phyloP scores from a whole-genome alignment of 1,140 invertebrate species.

The Rhyzopertha dominica region DNA sequence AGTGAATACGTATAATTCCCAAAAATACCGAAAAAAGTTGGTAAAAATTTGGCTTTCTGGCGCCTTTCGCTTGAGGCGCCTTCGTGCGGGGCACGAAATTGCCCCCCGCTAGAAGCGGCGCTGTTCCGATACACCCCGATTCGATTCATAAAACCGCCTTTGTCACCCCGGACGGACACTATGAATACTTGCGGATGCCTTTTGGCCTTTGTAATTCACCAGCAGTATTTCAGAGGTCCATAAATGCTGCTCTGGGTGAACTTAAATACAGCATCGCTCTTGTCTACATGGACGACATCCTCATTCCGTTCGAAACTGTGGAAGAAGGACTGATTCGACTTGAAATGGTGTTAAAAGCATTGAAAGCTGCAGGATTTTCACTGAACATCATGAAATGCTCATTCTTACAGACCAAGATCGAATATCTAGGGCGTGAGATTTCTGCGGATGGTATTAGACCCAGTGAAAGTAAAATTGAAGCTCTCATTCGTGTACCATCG shows the following conservation, averaged over 20 bases:
- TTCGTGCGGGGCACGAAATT: no score
- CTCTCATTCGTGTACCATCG: slow-evolving; percentile 26
- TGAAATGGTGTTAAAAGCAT: slow-evolving; percentile 19
- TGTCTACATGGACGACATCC: slow-evolving; percentile 31
- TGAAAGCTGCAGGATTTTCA: slow-evolving; percentile 13
- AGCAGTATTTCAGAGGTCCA: slow-evolving; percentile 25
- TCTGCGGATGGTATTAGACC: slow-evolving; percentile 17
- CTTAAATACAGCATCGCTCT: slow-evolving; percentile 23
- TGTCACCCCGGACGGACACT: slow-evolving; percentile 41
- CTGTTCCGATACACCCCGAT: slow-evolving; percentile 40
- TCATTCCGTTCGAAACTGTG: slow-evolving; percentile 38
- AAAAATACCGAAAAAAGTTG: no score
- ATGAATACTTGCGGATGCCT: slow-evolving; percentile 37
- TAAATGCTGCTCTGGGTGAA: slow-evolving; percentile 24
- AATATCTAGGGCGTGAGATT: slow-evolving; percentile 34
- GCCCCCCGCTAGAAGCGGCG: no score
- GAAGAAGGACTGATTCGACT: slow-evolving; percentile 26
- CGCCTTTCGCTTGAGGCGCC: no score
- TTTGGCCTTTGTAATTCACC: slow-evolving; percentile 32
- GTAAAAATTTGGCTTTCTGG: no score
- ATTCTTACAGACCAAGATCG: slow-evolving; percentile 30
- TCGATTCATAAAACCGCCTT: slow-evolving; percentile 40
- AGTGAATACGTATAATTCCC: no score
- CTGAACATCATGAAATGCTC: slow-evolving; percentile 31
- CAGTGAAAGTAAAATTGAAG: slow-evolving; percentile 29